Evolutionary conservation across 2,888 invertebrate species (phyloP).

Genomic region (Trichopoda pennipes): DNA sequence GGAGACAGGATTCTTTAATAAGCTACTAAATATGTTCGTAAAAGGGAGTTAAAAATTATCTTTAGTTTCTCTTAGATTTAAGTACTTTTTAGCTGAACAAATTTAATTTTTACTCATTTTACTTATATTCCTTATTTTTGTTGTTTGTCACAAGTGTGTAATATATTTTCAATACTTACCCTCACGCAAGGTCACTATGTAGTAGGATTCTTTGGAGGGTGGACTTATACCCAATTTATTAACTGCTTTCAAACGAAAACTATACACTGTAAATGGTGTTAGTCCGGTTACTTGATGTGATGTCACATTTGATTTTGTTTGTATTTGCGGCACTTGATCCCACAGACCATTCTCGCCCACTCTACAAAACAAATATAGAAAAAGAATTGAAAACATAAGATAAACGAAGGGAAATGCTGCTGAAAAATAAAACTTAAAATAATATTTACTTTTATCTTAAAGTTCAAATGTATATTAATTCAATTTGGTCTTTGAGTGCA

Average conservation of each 20-base stretch:
- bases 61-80: too few relatives aligned
- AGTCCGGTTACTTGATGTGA: constrained; percentile 85
- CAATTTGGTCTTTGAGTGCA: constrained; percentile 42
- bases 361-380: constrained; percentile 79
- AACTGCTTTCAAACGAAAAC: constrained; percentile 87
- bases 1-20: background rate
- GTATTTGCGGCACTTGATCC: constrained; percentile 84
- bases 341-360: constrained; percentile 87
- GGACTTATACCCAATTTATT: constrained; percentile 87
- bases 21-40: background rate
- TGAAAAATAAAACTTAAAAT: constrained; percentile 43
- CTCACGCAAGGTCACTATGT: constrained; percentile 88
- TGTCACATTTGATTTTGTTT: constrained; percentile 85
- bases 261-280: constrained; percentile 88
- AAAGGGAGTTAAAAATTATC: background rate
- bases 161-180: constrained; percentile 81
- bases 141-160: too few relatives aligned
- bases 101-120: too few relatives aligned
- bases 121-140: too few relatives aligned
- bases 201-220: constrained; percentile 87
- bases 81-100: too few relatives aligned
- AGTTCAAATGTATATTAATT: constrained; percentile 59
- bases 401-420: background rate
- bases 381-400: constrained; percentile 17
- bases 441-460: constrained; percentile 62